phyloP scores from a whole-genome alignment of 2,113 vertebrate genomes.

The Apodemus sylvaticus region DNA sequence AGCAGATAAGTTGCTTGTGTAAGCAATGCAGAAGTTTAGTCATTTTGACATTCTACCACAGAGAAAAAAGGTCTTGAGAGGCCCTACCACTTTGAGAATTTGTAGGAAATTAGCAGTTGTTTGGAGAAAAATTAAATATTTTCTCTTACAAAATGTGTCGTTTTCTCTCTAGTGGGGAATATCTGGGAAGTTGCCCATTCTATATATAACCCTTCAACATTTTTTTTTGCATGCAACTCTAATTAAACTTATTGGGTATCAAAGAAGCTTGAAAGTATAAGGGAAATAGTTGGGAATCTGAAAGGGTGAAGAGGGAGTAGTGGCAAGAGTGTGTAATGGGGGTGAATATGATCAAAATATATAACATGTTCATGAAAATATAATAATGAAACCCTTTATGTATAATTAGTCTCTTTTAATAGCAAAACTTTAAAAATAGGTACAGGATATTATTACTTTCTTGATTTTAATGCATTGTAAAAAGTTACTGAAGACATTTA shows the following conservation, averaged over 20 bases:
- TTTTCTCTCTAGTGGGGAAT: not conserved
- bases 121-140: not conserved
- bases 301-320: not conserved
- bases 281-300: not conserved
- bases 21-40: not conserved
- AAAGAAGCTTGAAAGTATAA: not conserved
- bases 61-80: not conserved
- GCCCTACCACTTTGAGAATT: no score
- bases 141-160: not conserved
- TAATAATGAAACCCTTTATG: not conserved
- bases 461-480: slow-evolving; percentile 39
- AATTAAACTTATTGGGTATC: not conserved
- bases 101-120: not conserved
- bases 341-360: not conserved
- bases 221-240: not conserved
- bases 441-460: not conserved
- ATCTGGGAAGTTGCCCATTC: not conserved
- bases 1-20: not conserved
- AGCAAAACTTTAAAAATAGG: not conserved
- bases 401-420: not conserved
- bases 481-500: not conserved
- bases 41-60: not conserved
- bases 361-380: not conserved
- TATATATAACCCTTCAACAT: not conserved
- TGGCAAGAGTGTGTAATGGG: no score